Evolutionary conservation across 2,113 vertebrate species (phyloP).

Genomic region (Copsychus sechellarum): DNA sequence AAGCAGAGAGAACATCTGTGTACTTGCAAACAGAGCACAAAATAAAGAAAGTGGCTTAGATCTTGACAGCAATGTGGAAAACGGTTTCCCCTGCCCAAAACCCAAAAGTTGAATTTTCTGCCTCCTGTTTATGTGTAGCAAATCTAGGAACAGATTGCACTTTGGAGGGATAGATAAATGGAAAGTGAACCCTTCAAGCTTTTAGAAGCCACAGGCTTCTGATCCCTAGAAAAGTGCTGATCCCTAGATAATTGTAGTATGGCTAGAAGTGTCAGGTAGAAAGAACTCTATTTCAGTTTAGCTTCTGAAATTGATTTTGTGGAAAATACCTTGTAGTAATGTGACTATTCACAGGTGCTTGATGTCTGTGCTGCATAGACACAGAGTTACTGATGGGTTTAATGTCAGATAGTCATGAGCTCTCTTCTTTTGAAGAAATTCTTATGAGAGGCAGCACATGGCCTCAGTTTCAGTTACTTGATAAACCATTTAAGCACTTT

Average conservation of each 20-base stretch:
- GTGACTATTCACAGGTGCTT: neutral
- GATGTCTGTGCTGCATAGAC: neutral
- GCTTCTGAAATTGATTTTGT: neutral
- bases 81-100: neutral
- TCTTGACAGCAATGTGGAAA: neutral
- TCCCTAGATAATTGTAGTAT: neutral
- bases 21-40: neutral
- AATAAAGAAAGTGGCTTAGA: neutral
- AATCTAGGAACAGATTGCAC: neutral
- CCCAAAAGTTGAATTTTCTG: neutral
- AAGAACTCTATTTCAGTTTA: neutral
- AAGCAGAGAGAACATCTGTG: neutral
- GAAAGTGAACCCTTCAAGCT: neutral
- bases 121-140: neutral
- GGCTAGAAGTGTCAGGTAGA: neutral
- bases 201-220: neutral
- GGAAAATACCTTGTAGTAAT: neutral
- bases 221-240: neutral
- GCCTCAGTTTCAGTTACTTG: neutral
- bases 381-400: neutral
- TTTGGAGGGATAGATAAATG: neutral
- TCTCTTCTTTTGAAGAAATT: neutral
- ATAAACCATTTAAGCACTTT: neutral
- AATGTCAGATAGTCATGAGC: neutral
- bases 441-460: accelerated